These are phyloP conservation scores for Hippoglossus hippoglossus DNA, from an alignment of 2,797 vertebrate genomes.

Conservation along the genomic window DNA sequence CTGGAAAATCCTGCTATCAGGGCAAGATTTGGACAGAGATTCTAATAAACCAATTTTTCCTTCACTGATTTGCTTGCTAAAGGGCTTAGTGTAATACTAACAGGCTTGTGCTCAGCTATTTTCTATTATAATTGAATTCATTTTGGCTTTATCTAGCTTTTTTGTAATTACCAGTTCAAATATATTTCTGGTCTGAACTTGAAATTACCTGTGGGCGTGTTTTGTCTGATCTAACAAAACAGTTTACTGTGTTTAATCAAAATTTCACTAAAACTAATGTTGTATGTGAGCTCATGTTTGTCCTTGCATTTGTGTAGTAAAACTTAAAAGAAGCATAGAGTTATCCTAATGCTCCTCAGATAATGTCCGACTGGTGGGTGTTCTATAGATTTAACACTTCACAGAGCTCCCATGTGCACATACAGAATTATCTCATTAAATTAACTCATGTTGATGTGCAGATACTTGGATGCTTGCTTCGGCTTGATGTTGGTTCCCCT, in stretches of 20 bases:
- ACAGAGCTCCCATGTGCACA: background rate
- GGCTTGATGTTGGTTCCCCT: conserved; percentile 5
- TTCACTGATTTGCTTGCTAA: conserved; percentile 13
- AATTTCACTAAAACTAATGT: background rate
- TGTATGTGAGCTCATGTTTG: background rate
- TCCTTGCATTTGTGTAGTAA: background rate
- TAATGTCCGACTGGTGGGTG: conserved; percentile 8
- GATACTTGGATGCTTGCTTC: conserved; percentile 2
- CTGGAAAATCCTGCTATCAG: no score
- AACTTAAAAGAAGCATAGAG: background rate
- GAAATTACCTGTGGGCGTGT: conserved; percentile 16
- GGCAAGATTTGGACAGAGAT: background rate
- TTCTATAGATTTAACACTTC: conserved; percentile 6
- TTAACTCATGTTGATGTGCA: conserved; percentile 18
- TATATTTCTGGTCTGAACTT: conserved; percentile 26
- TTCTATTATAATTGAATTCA: conserved; percentile 21
- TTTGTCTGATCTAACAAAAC: conserved; percentile 27
- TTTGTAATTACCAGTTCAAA: conserved; percentile 29
- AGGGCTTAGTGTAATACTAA: conserved; percentile 21
- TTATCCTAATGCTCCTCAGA: background rate
- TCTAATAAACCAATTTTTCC: conserved; percentile 1
- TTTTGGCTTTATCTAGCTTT: conserved; percentile 25
- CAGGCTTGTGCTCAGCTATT: conserved; percentile 15
- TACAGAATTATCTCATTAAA: conserved; percentile 29
- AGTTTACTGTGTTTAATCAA: conserved; percentile 2